Evolutionary conservation across 2,888 invertebrate genomes (phyloP).

Genomic region (Sialis fuliginosa): DNA sequence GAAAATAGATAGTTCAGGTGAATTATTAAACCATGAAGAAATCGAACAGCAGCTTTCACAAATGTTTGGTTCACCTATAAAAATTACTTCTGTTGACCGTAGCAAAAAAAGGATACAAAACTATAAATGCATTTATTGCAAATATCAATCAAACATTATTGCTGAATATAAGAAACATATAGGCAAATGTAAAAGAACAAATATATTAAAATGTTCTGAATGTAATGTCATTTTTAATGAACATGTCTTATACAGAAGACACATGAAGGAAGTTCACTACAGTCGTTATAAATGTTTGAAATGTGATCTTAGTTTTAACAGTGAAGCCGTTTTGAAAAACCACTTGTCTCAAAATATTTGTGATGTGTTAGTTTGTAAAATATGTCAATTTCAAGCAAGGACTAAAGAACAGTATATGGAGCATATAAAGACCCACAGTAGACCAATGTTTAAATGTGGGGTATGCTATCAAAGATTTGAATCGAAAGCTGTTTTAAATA

Average conservation of each 20-base stretch:
- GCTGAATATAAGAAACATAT: constrained; percentile 25
- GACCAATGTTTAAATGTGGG: constrained; percentile 27
- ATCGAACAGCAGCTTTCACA: constrained; percentile 13
- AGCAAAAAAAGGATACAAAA: constrained; percentile 16
- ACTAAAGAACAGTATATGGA: constrained; percentile 24
- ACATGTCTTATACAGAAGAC: constrained; percentile 22
- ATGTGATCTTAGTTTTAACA: constrained; percentile 24
- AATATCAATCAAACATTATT: constrained; percentile 26
- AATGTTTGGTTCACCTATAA: constrained; percentile 7
- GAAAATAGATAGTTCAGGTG: background rate
- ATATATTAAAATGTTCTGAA: constrained; percentile 18
- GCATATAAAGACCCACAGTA: constrained; percentile 24
- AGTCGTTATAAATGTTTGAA: constrained; percentile 18
- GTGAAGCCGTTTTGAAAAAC: constrained; percentile 22
- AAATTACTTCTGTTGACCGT: background rate
- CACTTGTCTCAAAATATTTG: constrained; percentile 24
- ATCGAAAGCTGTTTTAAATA: constrained; percentile 24
- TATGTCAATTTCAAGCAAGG: constrained; percentile 24
- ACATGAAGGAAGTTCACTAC: constrained; percentile 8
- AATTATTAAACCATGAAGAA: constrained; percentile 18
- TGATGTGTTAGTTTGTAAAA: constrained; percentile 19
- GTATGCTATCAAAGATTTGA: constrained; percentile 26
- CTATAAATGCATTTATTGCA: constrained; percentile 26
- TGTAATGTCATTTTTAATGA: constrained; percentile 25
- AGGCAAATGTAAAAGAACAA: constrained; percentile 19